A percentile compares a stretch with the other conserved stretches of the same genome.
Evolutionary conservation across 2,797 vertebrate species (phyloP).

Genomic region (Chrosomus eos): DNA sequence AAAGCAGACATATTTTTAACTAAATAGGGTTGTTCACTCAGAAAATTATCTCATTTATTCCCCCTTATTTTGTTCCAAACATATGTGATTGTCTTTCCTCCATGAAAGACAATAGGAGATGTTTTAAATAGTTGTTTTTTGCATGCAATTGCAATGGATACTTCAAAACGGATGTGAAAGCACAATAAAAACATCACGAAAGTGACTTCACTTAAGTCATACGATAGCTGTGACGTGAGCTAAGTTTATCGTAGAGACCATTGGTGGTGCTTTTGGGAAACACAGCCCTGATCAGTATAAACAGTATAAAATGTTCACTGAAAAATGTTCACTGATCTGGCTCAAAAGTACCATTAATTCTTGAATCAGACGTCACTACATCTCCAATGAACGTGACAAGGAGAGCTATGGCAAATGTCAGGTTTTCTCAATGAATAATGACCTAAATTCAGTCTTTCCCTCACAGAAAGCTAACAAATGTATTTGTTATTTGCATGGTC

Average conservation of each 20-base stretch:
- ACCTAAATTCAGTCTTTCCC: not conserved
- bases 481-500: not conserved
- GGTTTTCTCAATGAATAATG: not conserved
- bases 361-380: not conserved
- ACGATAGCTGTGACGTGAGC: not conserved
- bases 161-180: not conserved
- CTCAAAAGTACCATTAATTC: not conserved
- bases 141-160: not conserved
- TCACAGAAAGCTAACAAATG: not conserved
- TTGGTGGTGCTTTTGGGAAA: not conserved
- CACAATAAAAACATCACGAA: not conserved
- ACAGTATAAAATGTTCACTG: not conserved
- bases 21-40: not conserved
- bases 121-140: not conserved
- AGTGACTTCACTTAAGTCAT: not conserved
- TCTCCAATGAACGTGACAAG: not conserved
- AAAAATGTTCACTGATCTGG: not conserved
- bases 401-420: not conserved
- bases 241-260: not conserved
- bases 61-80: not conserved
- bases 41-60: not conserved
- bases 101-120: not conserved
- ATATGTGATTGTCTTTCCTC: not conserved
- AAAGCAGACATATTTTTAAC: slow-evolving; percentile 50
- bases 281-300: too few relatives aligned